Percentiles rank a stretch among this genome's conserved stretches.
Evolutionary conservation across 2,888 invertebrate species (phyloP).

Genomic region (Euzetes globulus): DNA sequence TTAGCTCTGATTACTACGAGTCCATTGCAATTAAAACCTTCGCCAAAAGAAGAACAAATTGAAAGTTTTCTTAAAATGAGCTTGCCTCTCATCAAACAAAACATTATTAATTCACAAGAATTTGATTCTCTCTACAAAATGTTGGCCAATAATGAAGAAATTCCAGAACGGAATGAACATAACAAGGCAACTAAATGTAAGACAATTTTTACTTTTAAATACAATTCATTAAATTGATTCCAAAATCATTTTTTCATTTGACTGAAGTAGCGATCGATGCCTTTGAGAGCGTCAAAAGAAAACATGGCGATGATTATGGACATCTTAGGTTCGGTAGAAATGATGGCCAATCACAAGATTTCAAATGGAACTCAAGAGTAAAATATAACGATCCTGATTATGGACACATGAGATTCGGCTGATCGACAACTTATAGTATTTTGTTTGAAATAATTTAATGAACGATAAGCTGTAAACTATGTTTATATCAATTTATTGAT

Average conservation of each 20-base stretch:
- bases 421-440: not conserved
- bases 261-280: not conserved
- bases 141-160: not conserved
- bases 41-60: not conserved
- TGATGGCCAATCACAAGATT: not conserved
- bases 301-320: conserved; percentile 26
- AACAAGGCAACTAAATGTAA: not conserved
- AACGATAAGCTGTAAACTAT: conserved; percentile 2
- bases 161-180: not conserved
- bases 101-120: not conserved
- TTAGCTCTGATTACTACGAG: not conserved
- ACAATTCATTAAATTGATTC: not conserved
- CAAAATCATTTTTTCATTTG: not conserved
- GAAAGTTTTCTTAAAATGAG: not conserved
- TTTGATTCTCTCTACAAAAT: not conserved
- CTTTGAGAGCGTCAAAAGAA: conserved; percentile 1
- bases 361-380: not conserved
- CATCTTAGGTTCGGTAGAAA: conserved; percentile 28
- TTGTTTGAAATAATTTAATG: not conserved
- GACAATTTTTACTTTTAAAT: not conserved
- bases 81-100: not conserved
- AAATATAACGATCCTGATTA: conserved; percentile 33
- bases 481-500: not conserved
- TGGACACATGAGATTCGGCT: conserved; percentile 33
- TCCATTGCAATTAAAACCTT: not conserved